Percentiles rank a stretch among this genome's conserved stretches.
Evolutionary conservation across 92 coral and sea anemone species (phyloP).

Genomic region (Heliopora coerulea): DNA sequence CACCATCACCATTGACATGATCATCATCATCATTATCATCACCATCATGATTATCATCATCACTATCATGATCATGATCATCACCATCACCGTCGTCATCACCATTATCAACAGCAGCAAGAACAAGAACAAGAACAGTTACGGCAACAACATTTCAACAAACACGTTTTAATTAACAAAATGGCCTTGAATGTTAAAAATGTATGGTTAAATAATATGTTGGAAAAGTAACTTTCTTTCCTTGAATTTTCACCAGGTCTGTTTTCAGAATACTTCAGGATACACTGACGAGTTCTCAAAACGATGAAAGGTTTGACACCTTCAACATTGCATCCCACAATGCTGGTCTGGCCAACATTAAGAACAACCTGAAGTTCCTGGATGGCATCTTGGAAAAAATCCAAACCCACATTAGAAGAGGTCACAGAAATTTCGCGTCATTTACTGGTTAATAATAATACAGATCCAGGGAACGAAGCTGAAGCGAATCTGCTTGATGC

Average conservation of each 20-base stretch:
- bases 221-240: background rate
- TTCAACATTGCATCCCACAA: conserved; percentile 41
- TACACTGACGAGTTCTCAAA: conserved; percentile 3
- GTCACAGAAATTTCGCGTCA: background rate
- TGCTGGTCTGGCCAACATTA: conserved; percentile 31
- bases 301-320: conserved; percentile 18
- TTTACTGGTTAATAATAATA: conserved; percentile 11
- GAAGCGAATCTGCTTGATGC: too few species aligned
- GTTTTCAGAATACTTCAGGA: conserved; percentile 20
- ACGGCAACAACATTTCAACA: too few species aligned
- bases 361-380: conserved; percentile 18
- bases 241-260: background rate
- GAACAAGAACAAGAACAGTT: too few species aligned
- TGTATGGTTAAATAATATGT: too few species aligned
- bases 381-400: conserved; percentile 30
- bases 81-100: background rate
- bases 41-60: too few species aligned
- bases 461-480: too few species aligned
- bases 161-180: too few species aligned
- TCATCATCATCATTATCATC: background rate
- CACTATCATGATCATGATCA: too few species aligned
- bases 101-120: background rate
- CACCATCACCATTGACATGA: background rate
- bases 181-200: too few species aligned
- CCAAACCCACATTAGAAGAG: conserved; percentile 8